These are phyloP conservation scores for Myodes glareolus DNA, from an alignment of 2,113 vertebrate species.

Conservation along the genomic window DNA sequence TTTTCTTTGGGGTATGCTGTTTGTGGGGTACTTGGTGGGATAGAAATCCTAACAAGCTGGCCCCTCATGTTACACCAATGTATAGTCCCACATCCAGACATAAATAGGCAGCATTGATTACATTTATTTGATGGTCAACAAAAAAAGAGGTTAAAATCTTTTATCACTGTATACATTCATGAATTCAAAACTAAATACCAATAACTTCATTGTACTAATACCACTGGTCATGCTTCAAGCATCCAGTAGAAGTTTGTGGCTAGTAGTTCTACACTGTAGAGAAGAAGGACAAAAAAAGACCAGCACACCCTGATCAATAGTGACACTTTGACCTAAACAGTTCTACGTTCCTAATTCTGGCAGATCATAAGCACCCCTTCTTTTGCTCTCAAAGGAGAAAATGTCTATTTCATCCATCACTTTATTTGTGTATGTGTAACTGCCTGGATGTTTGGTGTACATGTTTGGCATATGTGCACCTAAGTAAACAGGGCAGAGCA, in stretches of 20 bases:
- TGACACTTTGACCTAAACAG: neutral
- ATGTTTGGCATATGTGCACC: neutral
- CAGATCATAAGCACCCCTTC: neutral
- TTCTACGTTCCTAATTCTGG: neutral
- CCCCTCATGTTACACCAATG: too few relatives aligned
- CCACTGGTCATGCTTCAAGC: neutral
- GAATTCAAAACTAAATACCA: neutral
- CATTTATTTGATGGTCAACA: neutral
- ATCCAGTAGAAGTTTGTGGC: fast-evolving
- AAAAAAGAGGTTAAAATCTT: neutral
- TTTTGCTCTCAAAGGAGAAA: neutral
- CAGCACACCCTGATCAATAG: neutral
- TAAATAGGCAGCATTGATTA: neutral
- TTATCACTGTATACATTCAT: neutral
- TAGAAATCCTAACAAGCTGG: too few relatives aligned
- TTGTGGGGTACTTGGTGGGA: too few relatives aligned
- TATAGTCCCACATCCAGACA: neutral
- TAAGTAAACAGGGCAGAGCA: neutral
- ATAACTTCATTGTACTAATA: neutral
- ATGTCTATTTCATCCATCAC: neutral
- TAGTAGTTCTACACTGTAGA: too few relatives aligned
- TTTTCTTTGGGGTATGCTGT: too few relatives aligned
- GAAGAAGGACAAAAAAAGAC: neutral
- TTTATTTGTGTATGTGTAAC: neutral
- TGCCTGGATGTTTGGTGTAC: neutral